phyloP scores from a whole-genome alignment of 2,113 vertebrate species.

The Acrocephalus kingi region DNA sequence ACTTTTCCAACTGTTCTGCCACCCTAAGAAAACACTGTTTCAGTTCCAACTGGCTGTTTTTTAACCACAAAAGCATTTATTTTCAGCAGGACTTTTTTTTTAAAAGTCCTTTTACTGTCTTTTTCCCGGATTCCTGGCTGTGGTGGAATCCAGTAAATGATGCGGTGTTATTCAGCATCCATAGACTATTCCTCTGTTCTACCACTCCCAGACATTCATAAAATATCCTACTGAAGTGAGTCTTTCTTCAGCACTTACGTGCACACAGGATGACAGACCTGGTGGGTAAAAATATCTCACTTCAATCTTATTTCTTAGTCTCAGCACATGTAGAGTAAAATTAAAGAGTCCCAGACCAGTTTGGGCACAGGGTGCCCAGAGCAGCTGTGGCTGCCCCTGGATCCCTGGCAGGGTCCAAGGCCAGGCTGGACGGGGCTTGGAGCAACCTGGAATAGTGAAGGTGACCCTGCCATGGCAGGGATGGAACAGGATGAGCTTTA shows the following conservation, averaged over 20 bases:
- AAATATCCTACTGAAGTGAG: neutral
- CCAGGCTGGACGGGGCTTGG: accelerated
- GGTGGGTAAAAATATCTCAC: neutral
- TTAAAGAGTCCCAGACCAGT: neutral
- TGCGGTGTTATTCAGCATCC: constrained; percentile 12
- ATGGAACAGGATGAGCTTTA: neutral
- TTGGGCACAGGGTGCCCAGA: neutral
- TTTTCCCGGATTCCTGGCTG: constrained; percentile 60
- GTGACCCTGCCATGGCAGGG: neutral
- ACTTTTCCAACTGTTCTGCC: constrained; percentile 67
- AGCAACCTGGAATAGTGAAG: neutral
- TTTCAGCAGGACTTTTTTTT: constrained; percentile 51
- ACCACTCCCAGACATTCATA: neutral
- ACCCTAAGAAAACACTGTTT: constrained; percentile 72
- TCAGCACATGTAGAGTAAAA: neutral
- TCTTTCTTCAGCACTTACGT: neutral
- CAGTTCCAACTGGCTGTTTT: constrained; percentile 69
- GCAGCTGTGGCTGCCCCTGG: neutral
- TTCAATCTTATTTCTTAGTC: constrained; percentile 27
- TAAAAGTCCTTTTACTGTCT: constrained; percentile 25
- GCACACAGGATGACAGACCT: neutral
- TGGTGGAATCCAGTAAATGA: constrained; percentile 47
- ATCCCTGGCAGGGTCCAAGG: neutral
- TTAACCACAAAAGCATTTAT: constrained; percentile 72
- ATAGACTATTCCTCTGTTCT: neutral